Evolutionary conservation across 1,140 invertebrate species (phyloP).

Genomic region (Ips typographus): DNA sequence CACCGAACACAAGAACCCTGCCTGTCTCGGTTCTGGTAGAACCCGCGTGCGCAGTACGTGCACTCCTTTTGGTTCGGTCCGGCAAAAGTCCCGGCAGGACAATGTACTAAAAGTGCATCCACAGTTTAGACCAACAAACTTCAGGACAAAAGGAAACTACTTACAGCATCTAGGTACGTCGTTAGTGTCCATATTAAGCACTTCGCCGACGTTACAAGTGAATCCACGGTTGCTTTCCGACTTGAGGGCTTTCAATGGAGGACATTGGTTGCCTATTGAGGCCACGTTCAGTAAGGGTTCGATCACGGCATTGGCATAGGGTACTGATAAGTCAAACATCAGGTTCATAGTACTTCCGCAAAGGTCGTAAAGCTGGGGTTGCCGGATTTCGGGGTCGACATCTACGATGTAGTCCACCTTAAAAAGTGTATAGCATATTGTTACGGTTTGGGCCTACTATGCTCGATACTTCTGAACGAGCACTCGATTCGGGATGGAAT

Average conservation of each 20-base stretch:
- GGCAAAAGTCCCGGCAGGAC: constrained; percentile 92
- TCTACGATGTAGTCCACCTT: constrained; percentile 74
- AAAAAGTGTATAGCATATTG: not conserved
- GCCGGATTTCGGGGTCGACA: constrained; percentile 82
- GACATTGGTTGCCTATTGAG: constrained; percentile 87
- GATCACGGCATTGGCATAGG: constrained; percentile 87
- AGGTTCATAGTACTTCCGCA: constrained; percentile 91
- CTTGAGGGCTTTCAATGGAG: constrained; percentile 80
- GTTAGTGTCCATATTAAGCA: constrained; percentile 87
- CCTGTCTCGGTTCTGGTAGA: constrained; percentile 88
- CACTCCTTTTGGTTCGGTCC: constrained; percentile 84
- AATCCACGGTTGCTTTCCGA: constrained; percentile 88
- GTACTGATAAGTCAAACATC: constrained; percentile 92
- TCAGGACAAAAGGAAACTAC: constrained; percentile 49
- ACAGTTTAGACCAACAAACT: not conserved
- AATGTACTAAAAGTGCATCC: constrained; percentile 72
- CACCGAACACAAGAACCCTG: constrained; percentile 87
- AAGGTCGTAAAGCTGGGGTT: constrained; percentile 89
- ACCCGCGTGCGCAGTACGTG: constrained; percentile 85
- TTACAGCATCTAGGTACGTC: constrained; percentile 90
- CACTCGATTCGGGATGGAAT: too few relatives aligned
- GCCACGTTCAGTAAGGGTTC: constrained; percentile 87
- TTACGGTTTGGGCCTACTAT: too few relatives aligned
- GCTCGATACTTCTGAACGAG: too few relatives aligned
- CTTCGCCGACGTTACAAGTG: constrained; percentile 89